Percentiles rank a stretch among this genome's conserved stretches.
phyloP scores from a whole-genome alignment of 1,140 invertebrate genomes.

The Diachasmimorpha longicaudata region DNA sequence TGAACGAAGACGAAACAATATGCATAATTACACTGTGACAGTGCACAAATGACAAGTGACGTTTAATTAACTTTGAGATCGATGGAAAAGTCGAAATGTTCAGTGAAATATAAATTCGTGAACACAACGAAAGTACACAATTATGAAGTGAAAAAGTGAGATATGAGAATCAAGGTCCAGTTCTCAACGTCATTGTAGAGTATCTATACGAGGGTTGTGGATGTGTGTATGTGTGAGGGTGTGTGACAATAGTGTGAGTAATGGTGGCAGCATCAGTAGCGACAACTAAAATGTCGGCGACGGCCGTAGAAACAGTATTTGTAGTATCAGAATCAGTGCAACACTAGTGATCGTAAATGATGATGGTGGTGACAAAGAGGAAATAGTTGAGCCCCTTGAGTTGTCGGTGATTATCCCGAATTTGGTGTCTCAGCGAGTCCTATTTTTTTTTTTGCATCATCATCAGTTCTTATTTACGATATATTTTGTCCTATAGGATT shows the following conservation, averaged over 20 bases:
- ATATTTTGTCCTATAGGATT: background rate
- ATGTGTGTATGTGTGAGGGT: background rate
- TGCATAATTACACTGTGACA: too few relatives aligned
- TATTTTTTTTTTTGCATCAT: background rate
- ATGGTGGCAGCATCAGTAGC: constrained; percentile 11
- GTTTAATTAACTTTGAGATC: too few relatives aligned
- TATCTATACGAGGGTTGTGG: too few relatives aligned
- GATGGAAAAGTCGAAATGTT: background rate
- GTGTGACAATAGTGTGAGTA: background rate
- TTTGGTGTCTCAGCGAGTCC: background rate
- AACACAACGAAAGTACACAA: background rate
- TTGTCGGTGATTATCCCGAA: background rate
- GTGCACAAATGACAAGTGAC: too few relatives aligned
- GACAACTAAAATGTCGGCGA: constrained; percentile 1
- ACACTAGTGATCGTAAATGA: constrained; percentile 4
- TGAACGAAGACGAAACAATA: too few relatives aligned
- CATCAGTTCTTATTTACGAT: background rate
- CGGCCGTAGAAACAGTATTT: background rate
- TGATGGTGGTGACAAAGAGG: background rate
- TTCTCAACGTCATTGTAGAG: constrained; percentile 1
- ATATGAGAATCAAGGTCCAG: background rate
- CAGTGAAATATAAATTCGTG: background rate
- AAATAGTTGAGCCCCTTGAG: background rate
- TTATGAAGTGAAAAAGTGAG: background rate
- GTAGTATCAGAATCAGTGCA: constrained; percentile 1